Evolutionary conservation across 1,140 invertebrate species (phyloP).

Genomic region (Saccostrea glomerata): DNA sequence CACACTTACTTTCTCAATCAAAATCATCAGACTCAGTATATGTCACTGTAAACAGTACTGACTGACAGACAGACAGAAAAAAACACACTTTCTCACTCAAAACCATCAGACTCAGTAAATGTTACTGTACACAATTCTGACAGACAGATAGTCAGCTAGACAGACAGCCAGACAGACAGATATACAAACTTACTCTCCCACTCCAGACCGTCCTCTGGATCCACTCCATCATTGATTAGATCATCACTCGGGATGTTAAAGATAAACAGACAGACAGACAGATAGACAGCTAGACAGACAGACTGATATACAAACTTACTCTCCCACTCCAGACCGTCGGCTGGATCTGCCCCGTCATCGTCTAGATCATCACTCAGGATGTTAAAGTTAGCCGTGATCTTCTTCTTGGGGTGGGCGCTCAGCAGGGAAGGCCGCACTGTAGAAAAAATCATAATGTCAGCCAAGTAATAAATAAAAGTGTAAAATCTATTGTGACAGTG

Average conservation of each 20-base stretch:
- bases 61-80: neutral
- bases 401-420: constrained; percentile 62
- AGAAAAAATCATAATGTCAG: neutral
- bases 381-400: constrained; percentile 73
- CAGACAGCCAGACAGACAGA: too few relatives aligned
- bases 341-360: constrained; percentile 76
- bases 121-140: too few relatives aligned
- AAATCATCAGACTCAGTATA: too few relatives aligned
- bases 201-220: too few relatives aligned
- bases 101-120: too few relatives aligned
- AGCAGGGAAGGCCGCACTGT: constrained; percentile 36
- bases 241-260: neutral
- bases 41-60: too few relatives aligned
- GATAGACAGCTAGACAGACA: too few relatives aligned
- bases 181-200: neutral
- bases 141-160: neutral
- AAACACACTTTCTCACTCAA: too few relatives aligned
- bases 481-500: neutral
- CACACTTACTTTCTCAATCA: too few relatives aligned
- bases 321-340: constrained; percentile 74
- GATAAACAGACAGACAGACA: too few relatives aligned
- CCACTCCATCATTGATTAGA: too few relatives aligned
- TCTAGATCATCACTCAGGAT: constrained; percentile 68
- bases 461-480: neutral
- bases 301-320: constrained; percentile 59